phyloP scores from a whole-genome alignment of 1,140 invertebrate species.

The Leptonema lineaticorne region DNA sequence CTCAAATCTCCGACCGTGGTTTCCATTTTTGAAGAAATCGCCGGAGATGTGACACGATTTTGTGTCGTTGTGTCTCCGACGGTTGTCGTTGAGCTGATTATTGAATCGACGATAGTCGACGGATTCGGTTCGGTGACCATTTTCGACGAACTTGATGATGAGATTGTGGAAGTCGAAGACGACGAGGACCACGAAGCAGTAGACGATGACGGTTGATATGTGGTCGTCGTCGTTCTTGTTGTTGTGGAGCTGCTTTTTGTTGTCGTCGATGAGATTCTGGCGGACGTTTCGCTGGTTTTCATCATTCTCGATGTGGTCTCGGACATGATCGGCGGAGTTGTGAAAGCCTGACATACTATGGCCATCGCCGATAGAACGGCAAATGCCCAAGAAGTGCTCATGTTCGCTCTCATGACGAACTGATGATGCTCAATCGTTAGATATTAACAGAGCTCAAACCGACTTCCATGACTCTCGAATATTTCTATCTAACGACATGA shows the following conservation, averaged over 20 bases:
- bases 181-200: no score
- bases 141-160: neutral
- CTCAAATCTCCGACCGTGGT: neutral
- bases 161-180: no score
- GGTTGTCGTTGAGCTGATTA: neutral
- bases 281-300: neutral
- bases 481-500: neutral
- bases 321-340: conserved; percentile 4
- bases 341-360: conserved; percentile 34
- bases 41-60: neutral
- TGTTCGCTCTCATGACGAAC: conserved; percentile 24
- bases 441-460: neutral
- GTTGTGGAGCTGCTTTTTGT: conserved; percentile 18
- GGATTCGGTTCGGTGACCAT: neutral
- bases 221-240: neutral
- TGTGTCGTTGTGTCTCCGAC: neutral
- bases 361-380: conserved; percentile 31
- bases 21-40: no score
- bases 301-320: conserved; percentile 9
- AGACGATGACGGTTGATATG: no score
- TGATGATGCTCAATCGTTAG: neutral
- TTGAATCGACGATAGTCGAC: neutral
- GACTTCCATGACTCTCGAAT: neutral
- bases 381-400: conserved; percentile 28
- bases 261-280: conserved; percentile 3